Conservation (phyloP, 2,888 invertebrate genomes). For the Eristalis intricaria region DNA sequence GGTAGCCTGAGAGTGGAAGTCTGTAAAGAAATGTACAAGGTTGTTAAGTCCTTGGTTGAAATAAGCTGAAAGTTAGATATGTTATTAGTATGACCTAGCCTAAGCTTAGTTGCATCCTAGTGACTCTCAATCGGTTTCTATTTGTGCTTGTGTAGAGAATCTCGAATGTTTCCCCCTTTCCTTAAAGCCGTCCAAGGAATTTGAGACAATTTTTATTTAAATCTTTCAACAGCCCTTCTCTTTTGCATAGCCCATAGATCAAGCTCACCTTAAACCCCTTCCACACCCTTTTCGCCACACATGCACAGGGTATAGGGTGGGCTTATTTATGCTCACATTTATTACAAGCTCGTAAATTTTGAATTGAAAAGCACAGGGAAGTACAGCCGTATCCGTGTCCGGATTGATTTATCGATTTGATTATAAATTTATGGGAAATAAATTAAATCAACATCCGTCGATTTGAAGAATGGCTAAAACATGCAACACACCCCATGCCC, state of each 20-base stretch:
- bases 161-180: neutral
- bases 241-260: neutral
- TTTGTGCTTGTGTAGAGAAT: no score
- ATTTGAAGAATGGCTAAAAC: constrained; percentile 61
- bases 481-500: neutral
- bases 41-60: no score
- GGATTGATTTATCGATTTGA: constrained; percentile 67
- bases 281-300: neutral
- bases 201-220: neutral
- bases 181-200: neutral
- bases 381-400: constrained; percentile 17
- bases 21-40: no score
- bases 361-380: constrained; percentile 12
- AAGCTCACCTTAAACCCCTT: neutral
- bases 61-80: no score
- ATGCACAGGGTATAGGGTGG: neutral
- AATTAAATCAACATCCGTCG: constrained; percentile 68
- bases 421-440: constrained; percentile 67
- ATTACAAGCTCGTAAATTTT: constrained; percentile 57
- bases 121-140: no score
- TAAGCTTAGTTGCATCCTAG: no score
- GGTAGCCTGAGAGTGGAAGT: no score
- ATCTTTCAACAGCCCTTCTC: neutral
- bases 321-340: constrained; percentile 51
- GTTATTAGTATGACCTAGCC: no score